These are phyloP conservation scores for Chaetops frenatus DNA, from an alignment of 2,113 vertebrate species.

Conservation along the genomic window DNA sequence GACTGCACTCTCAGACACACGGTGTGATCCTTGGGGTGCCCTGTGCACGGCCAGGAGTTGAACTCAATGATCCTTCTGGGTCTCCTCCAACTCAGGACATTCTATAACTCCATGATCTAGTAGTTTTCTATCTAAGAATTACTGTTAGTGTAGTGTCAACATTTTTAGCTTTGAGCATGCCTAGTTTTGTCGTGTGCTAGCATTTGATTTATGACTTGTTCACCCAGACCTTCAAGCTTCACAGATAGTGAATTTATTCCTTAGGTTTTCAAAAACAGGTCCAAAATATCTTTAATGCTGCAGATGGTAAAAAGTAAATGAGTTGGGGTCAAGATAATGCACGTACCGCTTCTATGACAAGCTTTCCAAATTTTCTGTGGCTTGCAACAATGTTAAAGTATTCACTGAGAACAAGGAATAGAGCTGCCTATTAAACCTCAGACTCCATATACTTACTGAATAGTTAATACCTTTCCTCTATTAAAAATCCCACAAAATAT, in stretches of 20 bases:
- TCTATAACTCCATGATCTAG: background rate
- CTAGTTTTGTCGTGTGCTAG: background rate
- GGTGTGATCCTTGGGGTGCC: background rate
- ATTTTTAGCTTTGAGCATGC: background rate
- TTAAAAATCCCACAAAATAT: background rate
- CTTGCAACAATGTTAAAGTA: background rate
- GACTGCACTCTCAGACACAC: background rate
- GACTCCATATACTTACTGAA: background rate
- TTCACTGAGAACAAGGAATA: background rate
- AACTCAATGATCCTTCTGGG: background rate
- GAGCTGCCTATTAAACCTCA: background rate
- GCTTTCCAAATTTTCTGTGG: background rate
- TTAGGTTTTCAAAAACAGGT: background rate
- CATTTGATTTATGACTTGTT: slow-evolving; percentile 40
- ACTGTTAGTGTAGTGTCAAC: background rate
- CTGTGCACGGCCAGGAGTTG: background rate
- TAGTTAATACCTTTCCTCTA: background rate
- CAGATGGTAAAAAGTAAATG: slow-evolving; percentile 29
- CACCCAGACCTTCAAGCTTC: background rate
- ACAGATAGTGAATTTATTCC: slow-evolving; percentile 27
- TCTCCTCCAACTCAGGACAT: background rate
- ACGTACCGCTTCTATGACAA: background rate
- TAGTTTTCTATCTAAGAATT: slow-evolving; percentile 4
- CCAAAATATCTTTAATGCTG: slow-evolving; percentile 3
- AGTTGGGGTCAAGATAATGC: background rate